These are phyloP conservation scores for Nesoenas mayeri DNA, from an alignment of 2,113 vertebrate species.

Conservation along the genomic window DNA sequence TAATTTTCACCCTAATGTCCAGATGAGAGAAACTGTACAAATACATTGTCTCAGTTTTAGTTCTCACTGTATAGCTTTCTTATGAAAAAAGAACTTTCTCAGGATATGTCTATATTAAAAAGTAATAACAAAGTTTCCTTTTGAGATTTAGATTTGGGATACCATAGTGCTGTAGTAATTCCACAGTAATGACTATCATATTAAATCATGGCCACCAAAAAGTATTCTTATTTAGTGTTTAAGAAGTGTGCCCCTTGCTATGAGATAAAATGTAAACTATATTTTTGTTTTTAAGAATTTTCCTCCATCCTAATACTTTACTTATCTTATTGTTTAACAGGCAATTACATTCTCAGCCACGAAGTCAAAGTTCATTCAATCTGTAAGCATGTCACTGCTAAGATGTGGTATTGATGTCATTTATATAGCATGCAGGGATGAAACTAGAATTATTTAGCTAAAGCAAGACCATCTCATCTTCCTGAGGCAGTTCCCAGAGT, in stretches of 20 bases:
- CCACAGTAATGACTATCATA: background rate
- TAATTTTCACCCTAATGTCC: background rate
- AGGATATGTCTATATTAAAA: background rate
- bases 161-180: background rate
- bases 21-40: background rate
- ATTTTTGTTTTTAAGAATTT: constrained; percentile 23
- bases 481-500: background rate
- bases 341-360: background rate
- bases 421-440: background rate
- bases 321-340: background rate
- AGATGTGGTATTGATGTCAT: constrained; percentile 43
- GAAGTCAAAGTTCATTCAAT: background rate
- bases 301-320: background rate
- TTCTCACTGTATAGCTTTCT: background rate
- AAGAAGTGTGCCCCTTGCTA: constrained; percentile 5
- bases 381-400: background rate
- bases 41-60: background rate
- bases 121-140: constrained; percentile 8
- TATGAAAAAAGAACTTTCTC: background rate
- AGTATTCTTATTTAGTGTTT: background rate
- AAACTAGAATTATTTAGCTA: constrained; percentile 19
- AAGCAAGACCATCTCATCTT: constrained; percentile 12
- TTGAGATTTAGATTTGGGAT: background rate
- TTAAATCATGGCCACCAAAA: background rate
- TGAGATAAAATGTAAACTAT: constrained; percentile 48